These are phyloP conservation scores for Diploptera punctata DNA, from an alignment of 2,888 invertebrate genomes.

Conservation along the genomic window DNA sequence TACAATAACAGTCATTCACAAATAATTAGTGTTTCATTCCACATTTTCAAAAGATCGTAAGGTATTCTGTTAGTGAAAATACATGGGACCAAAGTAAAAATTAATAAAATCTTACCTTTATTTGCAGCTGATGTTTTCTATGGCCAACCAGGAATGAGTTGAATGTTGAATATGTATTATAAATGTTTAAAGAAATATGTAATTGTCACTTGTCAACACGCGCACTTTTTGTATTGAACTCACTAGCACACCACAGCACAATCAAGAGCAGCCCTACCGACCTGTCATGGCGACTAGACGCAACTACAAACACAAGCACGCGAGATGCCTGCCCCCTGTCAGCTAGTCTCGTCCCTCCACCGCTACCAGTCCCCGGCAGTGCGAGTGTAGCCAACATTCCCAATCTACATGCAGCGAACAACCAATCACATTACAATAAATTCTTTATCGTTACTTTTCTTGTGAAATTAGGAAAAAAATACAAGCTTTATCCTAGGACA, in stretches of 20 bases:
- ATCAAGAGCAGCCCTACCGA: slow-evolving; percentile 16
- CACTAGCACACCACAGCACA: slow-evolving; percentile 11
- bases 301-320: slow-evolving; percentile 26
- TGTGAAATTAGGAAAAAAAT: not conserved
- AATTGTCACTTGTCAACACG: not conserved
- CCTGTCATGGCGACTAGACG: slow-evolving; percentile 24
- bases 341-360: not conserved
- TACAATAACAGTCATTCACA: too few species aligned
- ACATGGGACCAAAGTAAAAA: not conserved
- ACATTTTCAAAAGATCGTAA: too few species aligned
- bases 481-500: not conserved
- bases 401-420: not conserved
- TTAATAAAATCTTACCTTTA: not conserved
- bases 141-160: too few species aligned
- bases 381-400: not conserved
- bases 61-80: not conserved
- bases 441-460: too few species aligned
- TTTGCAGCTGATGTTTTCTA: too few species aligned
- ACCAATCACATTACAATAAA: not conserved
- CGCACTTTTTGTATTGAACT: slow-evolving; percentile 1
- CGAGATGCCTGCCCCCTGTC: slow-evolving; percentile 16
- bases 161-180: too few species aligned
- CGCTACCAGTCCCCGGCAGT: not conserved
- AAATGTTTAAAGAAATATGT: too few species aligned
- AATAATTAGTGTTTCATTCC: too few species aligned